Evolutionary conservation across 2,113 vertebrate species (phyloP).

Genomic region (Melanerpes formicivorus): DNA sequence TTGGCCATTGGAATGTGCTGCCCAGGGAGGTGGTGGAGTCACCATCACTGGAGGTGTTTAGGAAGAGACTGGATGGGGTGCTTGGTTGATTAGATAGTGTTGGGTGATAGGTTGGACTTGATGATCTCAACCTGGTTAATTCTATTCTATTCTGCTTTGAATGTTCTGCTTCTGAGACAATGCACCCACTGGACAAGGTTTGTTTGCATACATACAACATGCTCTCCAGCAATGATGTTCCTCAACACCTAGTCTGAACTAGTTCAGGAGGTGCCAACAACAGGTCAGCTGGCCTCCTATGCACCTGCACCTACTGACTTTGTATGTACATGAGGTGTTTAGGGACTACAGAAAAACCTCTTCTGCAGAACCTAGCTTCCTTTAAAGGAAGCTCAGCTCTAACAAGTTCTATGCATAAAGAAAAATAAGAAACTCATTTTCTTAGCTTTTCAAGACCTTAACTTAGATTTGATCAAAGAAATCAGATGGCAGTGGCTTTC

Average conservation of each 20-base stretch:
- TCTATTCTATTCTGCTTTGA: not conserved
- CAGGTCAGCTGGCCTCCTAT: not conserved
- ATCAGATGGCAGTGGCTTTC: not conserved
- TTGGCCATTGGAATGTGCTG: too few species aligned
- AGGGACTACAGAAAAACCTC: not conserved
- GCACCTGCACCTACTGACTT: not conserved
- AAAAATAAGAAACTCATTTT: not conserved
- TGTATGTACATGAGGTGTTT: accelerated
- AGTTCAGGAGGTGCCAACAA: not conserved
- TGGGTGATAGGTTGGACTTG: too few species aligned
- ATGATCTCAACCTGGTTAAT: too few species aligned
- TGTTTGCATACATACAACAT: not conserved
- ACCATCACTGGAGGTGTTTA: too few species aligned
- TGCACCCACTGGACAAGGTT: not conserved
- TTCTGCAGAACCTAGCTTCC: not conserved
- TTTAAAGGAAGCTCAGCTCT: not conserved
- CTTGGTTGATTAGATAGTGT: too few species aligned
- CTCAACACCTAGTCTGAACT: not conserved
- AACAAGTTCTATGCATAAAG: not conserved
- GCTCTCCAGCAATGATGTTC: not conserved
- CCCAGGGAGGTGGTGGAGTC: too few species aligned
- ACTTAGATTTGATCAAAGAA: not conserved
- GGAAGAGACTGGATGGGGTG: too few species aligned
- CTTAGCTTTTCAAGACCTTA: not conserved
- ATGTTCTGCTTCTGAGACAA: not conserved